A percentile compares a stretch with the other conserved stretches of the same genome.
Conservation (phyloP, 2,113 vertebrate genomes). For the Tor tambroides region DNA sequence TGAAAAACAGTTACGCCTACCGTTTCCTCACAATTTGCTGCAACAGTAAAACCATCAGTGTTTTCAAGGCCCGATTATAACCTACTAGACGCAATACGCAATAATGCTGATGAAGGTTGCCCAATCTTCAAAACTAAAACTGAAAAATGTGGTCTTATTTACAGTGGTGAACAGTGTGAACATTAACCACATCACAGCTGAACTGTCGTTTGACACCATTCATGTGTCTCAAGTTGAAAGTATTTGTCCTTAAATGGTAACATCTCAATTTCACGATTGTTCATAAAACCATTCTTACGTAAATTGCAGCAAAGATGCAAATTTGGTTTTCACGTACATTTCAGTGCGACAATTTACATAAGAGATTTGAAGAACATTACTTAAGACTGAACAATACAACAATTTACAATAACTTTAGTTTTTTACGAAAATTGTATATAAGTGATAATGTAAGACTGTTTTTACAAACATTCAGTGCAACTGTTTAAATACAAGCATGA, state of each 20-base stretch:
- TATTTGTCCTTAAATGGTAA: neutral
- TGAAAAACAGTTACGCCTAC: conserved; percentile 44
- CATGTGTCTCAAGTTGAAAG: neutral
- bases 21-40: conserved; percentile 50
- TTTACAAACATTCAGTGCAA: too few species aligned
- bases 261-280: neutral
- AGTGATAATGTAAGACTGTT: neutral
- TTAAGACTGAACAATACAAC: neutral
- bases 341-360: neutral
- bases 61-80: neutral
- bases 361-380: neutral
- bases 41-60: conserved; percentile 16
- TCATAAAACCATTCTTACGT: neutral
- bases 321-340: neutral
- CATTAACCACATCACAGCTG: neutral
- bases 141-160: neutral
- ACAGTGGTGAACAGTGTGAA: neutral
- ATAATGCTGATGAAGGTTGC: neutral
- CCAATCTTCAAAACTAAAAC: neutral
- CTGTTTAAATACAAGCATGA: neutral
- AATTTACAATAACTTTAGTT: neutral
- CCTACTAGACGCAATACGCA: neutral
- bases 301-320: neutral
- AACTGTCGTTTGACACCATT: neutral
- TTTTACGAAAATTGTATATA: too few species aligned